These are phyloP conservation scores for Mola mola DNA, from an alignment of 2,113 vertebrate species.

Conservation along the genomic window DNA sequence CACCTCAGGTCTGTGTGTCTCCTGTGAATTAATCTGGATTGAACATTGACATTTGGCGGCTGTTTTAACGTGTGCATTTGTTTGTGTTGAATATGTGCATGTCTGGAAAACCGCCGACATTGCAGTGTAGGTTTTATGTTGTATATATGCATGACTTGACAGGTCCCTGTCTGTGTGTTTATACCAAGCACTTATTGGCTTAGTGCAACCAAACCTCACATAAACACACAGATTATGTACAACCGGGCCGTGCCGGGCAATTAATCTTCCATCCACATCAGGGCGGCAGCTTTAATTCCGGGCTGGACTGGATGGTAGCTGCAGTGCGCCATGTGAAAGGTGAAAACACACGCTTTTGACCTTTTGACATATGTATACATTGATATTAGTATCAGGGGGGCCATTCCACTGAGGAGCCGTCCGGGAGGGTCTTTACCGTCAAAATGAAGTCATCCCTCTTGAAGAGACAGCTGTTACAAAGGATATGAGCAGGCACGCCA, in stretches of 20 bases:
- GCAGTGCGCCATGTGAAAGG: constrained; percentile 40
- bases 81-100: constrained; percentile 7
- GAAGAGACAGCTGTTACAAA: constrained; percentile 59
- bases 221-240: constrained; percentile 58
- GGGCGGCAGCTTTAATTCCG: constrained; percentile 49
- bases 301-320: constrained; percentile 25
- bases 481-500: constrained; percentile 56
- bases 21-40: constrained; percentile 61
- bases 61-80: constrained; percentile 39
- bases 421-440: constrained; percentile 23
- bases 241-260: constrained; percentile 57
- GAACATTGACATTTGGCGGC: constrained; percentile 60
- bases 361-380: constrained; percentile 63
- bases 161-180: constrained; percentile 21
- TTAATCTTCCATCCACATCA: constrained; percentile 64
- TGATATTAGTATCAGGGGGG: constrained; percentile 60
- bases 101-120: constrained; percentile 1
- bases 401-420: constrained; percentile 28
- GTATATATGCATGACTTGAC: constrained; percentile 25
- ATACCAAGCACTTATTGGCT: constrained; percentile 36
- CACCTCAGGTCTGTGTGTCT: constrained; percentile 39
- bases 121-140: constrained; percentile 19
- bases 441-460: constrained; percentile 68
- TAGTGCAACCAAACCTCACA: constrained; percentile 51
- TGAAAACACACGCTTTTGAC: constrained; percentile 58